These are phyloP conservation scores for Agrypnus murinus DNA, from an alignment of 2,888 invertebrate genomes.

Conservation along the genomic window DNA sequence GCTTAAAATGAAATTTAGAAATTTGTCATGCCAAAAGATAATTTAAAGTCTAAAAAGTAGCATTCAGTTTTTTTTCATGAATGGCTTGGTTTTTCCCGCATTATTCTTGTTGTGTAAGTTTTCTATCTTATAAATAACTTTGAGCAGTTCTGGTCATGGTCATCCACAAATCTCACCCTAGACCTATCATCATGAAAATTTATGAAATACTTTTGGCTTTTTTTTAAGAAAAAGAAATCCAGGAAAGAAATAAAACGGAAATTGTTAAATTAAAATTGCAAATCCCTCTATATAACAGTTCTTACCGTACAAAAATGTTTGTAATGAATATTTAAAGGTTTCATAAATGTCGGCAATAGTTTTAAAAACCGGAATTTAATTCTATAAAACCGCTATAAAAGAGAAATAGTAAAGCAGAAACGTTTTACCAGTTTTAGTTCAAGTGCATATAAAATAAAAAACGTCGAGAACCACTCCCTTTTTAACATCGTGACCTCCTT, in stretches of 20 bases:
- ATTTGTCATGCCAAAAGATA: not conserved
- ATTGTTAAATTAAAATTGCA: constrained; percentile 13
- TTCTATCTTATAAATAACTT: not conserved
- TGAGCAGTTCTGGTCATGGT: constrained; percentile 10
- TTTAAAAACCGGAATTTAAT: constrained; percentile 2
- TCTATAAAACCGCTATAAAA: constrained; percentile 1
- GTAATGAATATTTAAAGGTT: not conserved
- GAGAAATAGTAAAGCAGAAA: not conserved
- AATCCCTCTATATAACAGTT: not conserved
- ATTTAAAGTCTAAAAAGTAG: not conserved
- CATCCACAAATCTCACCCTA: not conserved
- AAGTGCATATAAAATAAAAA: not conserved
- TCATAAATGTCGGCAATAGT: constrained; percentile 6
- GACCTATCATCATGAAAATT: no score
- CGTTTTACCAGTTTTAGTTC: not conserved
- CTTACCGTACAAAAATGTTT: not conserved
- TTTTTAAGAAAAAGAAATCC: not conserved
- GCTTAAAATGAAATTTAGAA: constrained; percentile 21
- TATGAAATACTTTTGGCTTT: no score
- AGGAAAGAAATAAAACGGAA: not conserved
- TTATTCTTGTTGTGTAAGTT: not conserved
- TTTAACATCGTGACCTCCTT: not conserved
- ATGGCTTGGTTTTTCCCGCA: not conserved
- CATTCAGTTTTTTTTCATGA: not conserved
- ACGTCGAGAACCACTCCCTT: not conserved